These are phyloP conservation scores for Malacosoma neustria DNA, from an alignment of 2,888 invertebrate genomes.

Conservation along the genomic window DNA sequence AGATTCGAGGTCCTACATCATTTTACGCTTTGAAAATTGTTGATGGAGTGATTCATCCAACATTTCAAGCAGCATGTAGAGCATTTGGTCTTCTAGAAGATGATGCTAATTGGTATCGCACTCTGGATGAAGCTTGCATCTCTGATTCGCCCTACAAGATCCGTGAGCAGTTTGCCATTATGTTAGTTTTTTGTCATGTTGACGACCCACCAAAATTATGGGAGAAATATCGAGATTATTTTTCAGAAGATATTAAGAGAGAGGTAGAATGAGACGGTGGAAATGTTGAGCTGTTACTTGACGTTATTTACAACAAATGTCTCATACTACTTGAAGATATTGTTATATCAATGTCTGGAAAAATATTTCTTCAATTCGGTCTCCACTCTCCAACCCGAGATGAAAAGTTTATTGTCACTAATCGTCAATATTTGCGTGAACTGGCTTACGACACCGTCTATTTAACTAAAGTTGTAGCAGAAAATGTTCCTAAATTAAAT, in stretches of 20 bases:
- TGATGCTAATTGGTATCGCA: slow-evolving; percentile 8
- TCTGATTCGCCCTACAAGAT: not conserved
- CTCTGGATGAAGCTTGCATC: slow-evolving; percentile 9
- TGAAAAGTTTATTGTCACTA: slow-evolving; percentile 1
- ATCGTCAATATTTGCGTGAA: slow-evolving; percentile 11
- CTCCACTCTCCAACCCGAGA: not conserved
- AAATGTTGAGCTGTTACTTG: not conserved
- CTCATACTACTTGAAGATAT: slow-evolving; percentile 1
- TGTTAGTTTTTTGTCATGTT: slow-evolving; percentile 1
- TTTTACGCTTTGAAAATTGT: slow-evolving; percentile 5
- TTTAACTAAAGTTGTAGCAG: slow-evolving; percentile 10
- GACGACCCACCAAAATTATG: slow-evolving; percentile 1
- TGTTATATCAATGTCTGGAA: slow-evolving; percentile 1
- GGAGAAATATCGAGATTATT: slow-evolving; percentile 1
- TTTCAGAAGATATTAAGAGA: slow-evolving; percentile 2
- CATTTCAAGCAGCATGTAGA: slow-evolving; percentile 14
- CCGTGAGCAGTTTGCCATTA: not conserved
- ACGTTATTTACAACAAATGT: slow-evolving; percentile 1
- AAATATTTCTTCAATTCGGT: slow-evolving; percentile 2
- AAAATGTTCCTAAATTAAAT: slow-evolving; percentile 2
- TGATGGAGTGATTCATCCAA: slow-evolving; percentile 3
- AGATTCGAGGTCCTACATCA: slow-evolving; percentile 8
- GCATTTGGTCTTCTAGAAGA: slow-evolving; percentile 14
- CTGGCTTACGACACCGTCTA: slow-evolving; percentile 9
- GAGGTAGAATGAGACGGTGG: not conserved